Percentiles rank a stretch among this genome's conserved stretches.
These are phyloP conservation scores for Parasteatoda tepidariorum DNA, from an alignment of 1,140 invertebrate genomes.

Conservation along the genomic window DNA sequence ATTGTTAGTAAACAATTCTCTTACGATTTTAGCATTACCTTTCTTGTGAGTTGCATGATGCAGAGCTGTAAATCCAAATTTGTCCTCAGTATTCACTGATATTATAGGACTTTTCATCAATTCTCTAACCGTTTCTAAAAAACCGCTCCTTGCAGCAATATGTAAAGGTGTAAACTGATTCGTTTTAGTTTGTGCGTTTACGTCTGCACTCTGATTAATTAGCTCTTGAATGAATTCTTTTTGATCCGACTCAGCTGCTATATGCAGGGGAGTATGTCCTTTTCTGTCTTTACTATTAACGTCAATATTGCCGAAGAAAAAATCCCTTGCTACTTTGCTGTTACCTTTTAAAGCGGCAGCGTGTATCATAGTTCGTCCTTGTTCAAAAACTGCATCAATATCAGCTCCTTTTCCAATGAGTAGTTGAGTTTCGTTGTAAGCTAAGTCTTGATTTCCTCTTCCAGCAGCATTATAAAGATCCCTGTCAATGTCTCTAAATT, in stretches of 20 bases:
- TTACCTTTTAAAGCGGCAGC: neutral
- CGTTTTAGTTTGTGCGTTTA: neutral
- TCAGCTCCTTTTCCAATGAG: neutral
- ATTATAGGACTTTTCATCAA: too few relatives aligned
- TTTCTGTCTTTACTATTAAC: neutral
- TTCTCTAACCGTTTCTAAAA: neutral
- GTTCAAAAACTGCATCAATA: neutral
- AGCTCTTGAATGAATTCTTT: neutral
- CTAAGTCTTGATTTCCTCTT: neutral
- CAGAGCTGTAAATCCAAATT: too few relatives aligned
- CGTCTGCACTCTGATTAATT: neutral
- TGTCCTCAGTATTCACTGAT: too few relatives aligned
- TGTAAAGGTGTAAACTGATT: neutral
- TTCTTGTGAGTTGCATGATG: too few relatives aligned
- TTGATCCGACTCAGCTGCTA: neutral
- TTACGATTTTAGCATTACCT: too few relatives aligned
- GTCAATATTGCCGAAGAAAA: neutral
- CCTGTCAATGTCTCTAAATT: conserved; percentile 22
- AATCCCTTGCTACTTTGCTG: neutral
- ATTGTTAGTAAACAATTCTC: neutral
- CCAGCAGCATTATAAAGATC: conserved; percentile 12
- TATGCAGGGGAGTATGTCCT: neutral
- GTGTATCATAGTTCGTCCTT: neutral
- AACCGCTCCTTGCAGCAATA: neutral
- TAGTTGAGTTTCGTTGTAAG: neutral